Percentiles rank a stretch among this genome's conserved stretches.
Evolutionary conservation across 2,113 vertebrate genomes (phyloP).

Genomic region (Xenotilapia longispinis): DNA sequence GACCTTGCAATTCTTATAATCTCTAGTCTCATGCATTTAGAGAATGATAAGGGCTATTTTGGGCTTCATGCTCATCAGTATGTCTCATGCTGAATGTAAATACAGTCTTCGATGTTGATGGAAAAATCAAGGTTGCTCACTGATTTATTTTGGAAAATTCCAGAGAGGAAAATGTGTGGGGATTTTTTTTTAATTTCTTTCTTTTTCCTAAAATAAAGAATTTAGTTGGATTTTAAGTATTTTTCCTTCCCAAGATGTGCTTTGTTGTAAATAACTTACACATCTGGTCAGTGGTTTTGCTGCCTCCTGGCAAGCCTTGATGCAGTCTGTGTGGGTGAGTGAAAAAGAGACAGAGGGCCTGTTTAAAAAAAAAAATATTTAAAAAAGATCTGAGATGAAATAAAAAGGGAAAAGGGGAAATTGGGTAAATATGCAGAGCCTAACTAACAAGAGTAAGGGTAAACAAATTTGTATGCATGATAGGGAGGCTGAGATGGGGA

Average conservation of each 20-base stretch:
- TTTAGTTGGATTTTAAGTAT: constrained; percentile 3
- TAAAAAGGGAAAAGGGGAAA: background rate
- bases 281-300: constrained; percentile 50
- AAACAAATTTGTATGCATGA: constrained; percentile 44
- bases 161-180: constrained; percentile 1
- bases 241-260: constrained; percentile 1
- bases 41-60: background rate
- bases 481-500: constrained; percentile 3
- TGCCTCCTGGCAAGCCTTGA: constrained; percentile 7
- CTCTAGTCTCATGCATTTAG: background rate
- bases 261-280: constrained; percentile 30
- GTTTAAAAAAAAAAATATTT: background rate
- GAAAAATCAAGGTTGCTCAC: background rate
- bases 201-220: constrained; percentile 23
- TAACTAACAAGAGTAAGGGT: constrained; percentile 21
- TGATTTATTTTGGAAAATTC: constrained; percentile 42
- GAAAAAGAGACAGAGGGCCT: background rate
- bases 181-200: background rate
- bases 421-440: constrained; percentile 33
- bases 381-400: background rate
- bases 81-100: background rate
- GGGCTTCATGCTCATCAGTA: background rate
- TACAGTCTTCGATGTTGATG: background rate
- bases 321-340: constrained; percentile 1
- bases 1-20: background rate